Conservation (phyloP, 2,888 invertebrate species). For the Hedychridium roseum region DNA sequence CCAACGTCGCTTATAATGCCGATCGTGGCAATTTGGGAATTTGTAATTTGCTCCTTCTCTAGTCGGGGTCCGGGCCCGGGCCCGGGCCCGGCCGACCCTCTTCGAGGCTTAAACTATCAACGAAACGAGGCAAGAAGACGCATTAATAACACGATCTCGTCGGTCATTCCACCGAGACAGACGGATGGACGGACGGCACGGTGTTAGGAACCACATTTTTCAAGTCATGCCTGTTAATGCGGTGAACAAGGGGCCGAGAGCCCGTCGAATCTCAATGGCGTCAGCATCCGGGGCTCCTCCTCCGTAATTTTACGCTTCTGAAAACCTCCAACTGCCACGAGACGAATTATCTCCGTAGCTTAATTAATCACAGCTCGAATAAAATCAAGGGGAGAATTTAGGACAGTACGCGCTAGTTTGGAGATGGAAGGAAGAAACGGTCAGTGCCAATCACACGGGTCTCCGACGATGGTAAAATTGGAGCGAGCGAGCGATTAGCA, state of each 20-base stretch:
- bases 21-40: conserved; percentile 32
- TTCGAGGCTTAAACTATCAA: conserved; percentile 41
- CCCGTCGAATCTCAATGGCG: conserved; percentile 32
- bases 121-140: conserved; percentile 54
- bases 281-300: conserved; percentile 29
- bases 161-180: conserved; percentile 45
- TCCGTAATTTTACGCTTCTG: too few relatives aligned
- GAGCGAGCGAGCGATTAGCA: too few relatives aligned
- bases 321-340: too few relatives aligned
- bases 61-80: conserved; percentile 10
- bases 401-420: too few relatives aligned
- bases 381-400: too few relatives aligned
- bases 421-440: too few relatives aligned
- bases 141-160: conserved; percentile 57
- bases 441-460: too few relatives aligned
- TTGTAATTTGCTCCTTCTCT: conserved; percentile 29
- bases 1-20: too few relatives aligned
- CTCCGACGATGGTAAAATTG: too few relatives aligned
- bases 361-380: too few relatives aligned
- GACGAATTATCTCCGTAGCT: too few relatives aligned
- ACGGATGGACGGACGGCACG: conserved; percentile 43
- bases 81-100: conserved; percentile 1
- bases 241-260: conserved; percentile 47
- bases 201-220: conserved; percentile 61
- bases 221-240: conserved; percentile 61